phyloP scores from a whole-genome alignment of 2,888 invertebrate genomes.

The Copidosoma aretas region DNA sequence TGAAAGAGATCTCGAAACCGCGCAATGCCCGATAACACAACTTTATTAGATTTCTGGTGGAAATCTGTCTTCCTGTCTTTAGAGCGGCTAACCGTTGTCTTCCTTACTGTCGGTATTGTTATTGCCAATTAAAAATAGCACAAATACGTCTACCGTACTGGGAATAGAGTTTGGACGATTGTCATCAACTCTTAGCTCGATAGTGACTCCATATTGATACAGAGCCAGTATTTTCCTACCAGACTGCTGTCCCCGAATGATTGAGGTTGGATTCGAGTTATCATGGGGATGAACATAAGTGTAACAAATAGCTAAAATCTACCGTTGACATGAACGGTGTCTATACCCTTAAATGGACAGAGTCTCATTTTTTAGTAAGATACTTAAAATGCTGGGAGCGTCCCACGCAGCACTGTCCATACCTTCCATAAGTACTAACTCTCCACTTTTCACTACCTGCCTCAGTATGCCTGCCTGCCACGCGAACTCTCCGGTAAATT shows the following conservation, averaged over 20 bases:
- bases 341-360: conserved; percentile 87
- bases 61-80: conserved; percentile 72
- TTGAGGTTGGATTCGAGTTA: conserved; percentile 55
- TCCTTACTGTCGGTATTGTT: conserved; percentile 64
- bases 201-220: conserved; percentile 81
- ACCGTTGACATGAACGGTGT: conserved; percentile 78
- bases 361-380: conserved; percentile 81
- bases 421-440: conserved; percentile 95
- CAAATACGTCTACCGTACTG: conserved; percentile 82
- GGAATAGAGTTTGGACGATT: conserved; percentile 75
- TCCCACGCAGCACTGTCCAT: conserved; percentile 93
- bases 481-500: conserved; percentile 96
- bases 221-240: conserved; percentile 82
- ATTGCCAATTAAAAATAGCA: conserved; percentile 77
- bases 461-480: conserved; percentile 97
- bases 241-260: conserved; percentile 70
- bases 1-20: conserved; percentile 77
- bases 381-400: conserved; percentile 85
- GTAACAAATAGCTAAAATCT: conserved; percentile 95
- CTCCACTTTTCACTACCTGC: conserved; percentile 81
- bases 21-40: conserved; percentile 83
- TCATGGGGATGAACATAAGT: conserved; percentile 64
- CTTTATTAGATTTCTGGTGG: conserved; percentile 89
- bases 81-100: conserved; percentile 57
- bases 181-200: conserved; percentile 76